Base-by-base conservation (phyloP, 92 coral and sea anemone species). In the Palythoa heliodiscus region DNA sequence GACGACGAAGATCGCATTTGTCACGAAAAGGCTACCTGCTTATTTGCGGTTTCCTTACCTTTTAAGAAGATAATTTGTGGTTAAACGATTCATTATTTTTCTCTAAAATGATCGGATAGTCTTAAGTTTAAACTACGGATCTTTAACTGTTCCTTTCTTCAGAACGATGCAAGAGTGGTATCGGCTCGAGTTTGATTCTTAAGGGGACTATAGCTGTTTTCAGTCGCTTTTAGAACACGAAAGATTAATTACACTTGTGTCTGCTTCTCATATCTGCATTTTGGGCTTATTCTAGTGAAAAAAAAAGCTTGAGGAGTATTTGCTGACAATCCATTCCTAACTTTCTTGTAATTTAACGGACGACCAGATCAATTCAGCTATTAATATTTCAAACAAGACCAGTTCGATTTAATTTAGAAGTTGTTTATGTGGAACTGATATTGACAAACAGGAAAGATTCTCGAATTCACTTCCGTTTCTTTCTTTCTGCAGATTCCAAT, bases 401-500 rank as follows among this genome's bases (percentile, higher is more conserved):
- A 80, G 61, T 48, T 52, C 73, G 58, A 50, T 79, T 79, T 67
- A 43, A 52, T 22, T 66, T 54, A 29, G 47, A 43, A 63, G 73
- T 68, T 66, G 74, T 66, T 80, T 66, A 52, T 80, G 71, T 79
- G 39, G 84, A 22, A 43, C 38, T 47, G 84, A 79, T 79, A 79
- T 79, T 67, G 73, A 80, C 84, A 80, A 80, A 80, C 84, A 80
- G 84, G 74, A 64, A 67, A 80, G 84, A 80, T 48, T 80, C 64
- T 66, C 22, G 3, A 4, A 57, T 52, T 80, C 58, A 80, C 74
- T 85, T 85, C 83, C 77, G 69, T 82, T 76, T 83, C 81, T 77
- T 87, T 82, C 47, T 80, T n/a, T 83, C 71, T 25, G 20, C 94
- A 94, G 98, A 94, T 84, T 91, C 92, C 87, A 92, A 88, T 82